These are phyloP conservation scores for Aplysina aerophoba DNA, from an alignment of 37 sponge, comb jelly and placozoan species.

Conservation along the genomic window DNA sequence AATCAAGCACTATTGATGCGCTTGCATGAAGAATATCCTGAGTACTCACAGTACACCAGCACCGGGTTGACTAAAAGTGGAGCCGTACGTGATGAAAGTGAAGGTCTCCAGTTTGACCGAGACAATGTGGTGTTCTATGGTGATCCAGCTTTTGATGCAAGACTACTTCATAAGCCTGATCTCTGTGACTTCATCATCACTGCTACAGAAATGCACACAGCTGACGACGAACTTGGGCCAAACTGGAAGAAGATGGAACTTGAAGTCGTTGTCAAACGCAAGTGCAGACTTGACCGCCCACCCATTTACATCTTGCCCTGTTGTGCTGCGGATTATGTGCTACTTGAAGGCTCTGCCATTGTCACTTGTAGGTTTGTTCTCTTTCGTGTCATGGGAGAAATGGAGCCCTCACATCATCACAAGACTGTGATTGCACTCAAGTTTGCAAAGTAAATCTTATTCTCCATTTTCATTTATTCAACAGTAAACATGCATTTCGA, in stretches of 20 bases:
- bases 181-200: conserved; percentile 16
- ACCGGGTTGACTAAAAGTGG: neutral
- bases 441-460: too few relatives aligned
- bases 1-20: conserved; percentile 53
- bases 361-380: conserved; percentile 59
- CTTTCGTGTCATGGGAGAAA: conserved; percentile 34
- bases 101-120: conserved; percentile 58
- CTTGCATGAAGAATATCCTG: neutral
- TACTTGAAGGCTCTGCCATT: conserved; percentile 52
- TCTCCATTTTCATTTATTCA: too few relatives aligned
- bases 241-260: conserved; percentile 44
- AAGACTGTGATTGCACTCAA: too few relatives aligned
- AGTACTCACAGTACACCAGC: too few relatives aligned
- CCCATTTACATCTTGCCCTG: conserved; percentile 64
- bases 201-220: neutral
- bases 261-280: conserved; percentile 6
- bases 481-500: too few relatives aligned
- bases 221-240: neutral
- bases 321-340: neutral
- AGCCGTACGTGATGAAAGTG: neutral
- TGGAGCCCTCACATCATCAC: neutral
- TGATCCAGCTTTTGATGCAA: conserved; percentile 71
- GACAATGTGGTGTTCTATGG: conserved; percentile 76
- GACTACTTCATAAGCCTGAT: conserved; percentile 43
- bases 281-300: conserved; percentile 49